phyloP scores from a whole-genome alignment of 2,797 vertebrate species.

The Pogonophryne albipinna region DNA sequence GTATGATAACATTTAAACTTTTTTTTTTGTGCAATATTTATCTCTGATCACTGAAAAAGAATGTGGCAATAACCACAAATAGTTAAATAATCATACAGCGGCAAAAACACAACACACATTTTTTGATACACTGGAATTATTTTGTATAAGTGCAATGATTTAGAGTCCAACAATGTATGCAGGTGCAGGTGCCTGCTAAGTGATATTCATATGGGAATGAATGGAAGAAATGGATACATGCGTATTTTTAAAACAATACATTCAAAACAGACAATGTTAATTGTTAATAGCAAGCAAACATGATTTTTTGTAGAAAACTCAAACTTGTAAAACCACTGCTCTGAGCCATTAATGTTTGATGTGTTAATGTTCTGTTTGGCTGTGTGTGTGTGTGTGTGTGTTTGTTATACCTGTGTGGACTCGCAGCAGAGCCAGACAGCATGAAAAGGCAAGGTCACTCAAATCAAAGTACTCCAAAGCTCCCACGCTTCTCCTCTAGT shows the following conservation, averaged over 20 bases:
- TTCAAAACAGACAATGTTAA: neutral
- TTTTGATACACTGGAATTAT: neutral
- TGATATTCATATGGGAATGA: neutral
- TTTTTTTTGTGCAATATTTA: neutral
- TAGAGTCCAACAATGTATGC: too few species aligned
- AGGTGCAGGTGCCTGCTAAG: neutral
- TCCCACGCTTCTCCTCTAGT: constrained; percentile 61
- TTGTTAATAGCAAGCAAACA: neutral
- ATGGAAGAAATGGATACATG: neutral
- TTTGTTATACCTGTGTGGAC: constrained; percentile 53
- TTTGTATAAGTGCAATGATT: neutral
- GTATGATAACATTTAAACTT: too few species aligned
- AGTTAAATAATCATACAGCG: neutral
- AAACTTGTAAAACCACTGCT: neutral
- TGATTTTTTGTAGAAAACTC: neutral
- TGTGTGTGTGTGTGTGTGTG: constrained; percentile 11
- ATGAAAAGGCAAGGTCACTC: constrained; percentile 66
- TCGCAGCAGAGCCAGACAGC: constrained; percentile 58
- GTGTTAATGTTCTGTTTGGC: neutral
- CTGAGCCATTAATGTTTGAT: neutral
- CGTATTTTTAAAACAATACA: neutral
- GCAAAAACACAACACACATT: neutral
- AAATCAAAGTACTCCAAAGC: constrained; percentile 67
- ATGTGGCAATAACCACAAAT: neutral
- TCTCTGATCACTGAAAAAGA: neutral